These are phyloP conservation scores for Toxonevra muliebris DNA, from an alignment of 2,888 invertebrate genomes.

Conservation along the genomic window DNA sequence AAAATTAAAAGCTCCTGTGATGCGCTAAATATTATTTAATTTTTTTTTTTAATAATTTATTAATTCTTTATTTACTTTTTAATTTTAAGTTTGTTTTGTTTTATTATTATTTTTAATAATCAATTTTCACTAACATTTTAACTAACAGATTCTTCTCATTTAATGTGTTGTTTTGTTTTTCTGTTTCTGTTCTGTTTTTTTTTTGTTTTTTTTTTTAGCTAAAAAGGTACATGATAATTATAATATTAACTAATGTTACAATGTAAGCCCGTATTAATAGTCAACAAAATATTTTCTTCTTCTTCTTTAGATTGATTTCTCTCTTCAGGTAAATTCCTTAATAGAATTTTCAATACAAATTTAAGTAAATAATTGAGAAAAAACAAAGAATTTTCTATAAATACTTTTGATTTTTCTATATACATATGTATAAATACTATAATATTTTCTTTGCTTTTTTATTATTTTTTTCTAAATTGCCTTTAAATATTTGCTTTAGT, in stretches of 20 bases:
- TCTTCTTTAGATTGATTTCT: constrained; percentile 30
- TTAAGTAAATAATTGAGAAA: no score
- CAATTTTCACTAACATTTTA: constrained; percentile 15
- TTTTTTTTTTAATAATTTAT: constrained; percentile 12
- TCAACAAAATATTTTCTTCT: constrained; percentile 52
- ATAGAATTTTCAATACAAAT: no score
- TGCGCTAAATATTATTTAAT: not conserved
- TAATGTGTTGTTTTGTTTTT: not conserved
- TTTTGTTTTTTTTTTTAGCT: constrained; percentile 39
- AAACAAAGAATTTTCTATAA: no score
- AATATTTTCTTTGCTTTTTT: no score
- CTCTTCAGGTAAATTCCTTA: not conserved
- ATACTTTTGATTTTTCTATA: no score
- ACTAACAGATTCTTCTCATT: constrained; percentile 5
- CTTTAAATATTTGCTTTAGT: no score
- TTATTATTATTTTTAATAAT: constrained; percentile 34
- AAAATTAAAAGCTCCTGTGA: no score
- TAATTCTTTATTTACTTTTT: constrained; percentile 36
- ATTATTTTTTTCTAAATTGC: no score
- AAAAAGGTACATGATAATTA: constrained; percentile 49
- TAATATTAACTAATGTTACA: constrained; percentile 38
- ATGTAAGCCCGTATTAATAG: constrained; percentile 54
- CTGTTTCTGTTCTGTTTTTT: constrained; percentile 17
- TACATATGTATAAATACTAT: no score
- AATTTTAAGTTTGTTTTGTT: constrained; percentile 40